Evolutionary conservation across 1,140 invertebrate genomes (phyloP).

Genomic region (Notospermus geniculatus): DNA sequence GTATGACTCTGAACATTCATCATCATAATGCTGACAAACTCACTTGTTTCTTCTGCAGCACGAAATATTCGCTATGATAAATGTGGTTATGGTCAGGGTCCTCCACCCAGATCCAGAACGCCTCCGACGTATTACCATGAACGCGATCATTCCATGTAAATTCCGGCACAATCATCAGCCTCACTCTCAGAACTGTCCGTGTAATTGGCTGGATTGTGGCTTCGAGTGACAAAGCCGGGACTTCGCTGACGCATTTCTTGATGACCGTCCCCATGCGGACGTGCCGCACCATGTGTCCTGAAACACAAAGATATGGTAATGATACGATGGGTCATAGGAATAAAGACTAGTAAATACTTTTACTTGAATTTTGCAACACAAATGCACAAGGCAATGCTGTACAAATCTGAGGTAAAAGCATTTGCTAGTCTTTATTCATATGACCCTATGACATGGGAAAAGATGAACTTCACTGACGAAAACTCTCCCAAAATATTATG

Average conservation of each 20-base stretch:
- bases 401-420: too few species aligned
- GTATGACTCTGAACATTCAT: too few species aligned
- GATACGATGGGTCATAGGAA: too few species aligned
- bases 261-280: conserved; percentile 72
- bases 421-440: too few species aligned
- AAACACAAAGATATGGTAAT: too few species aligned
- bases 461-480: too few species aligned
- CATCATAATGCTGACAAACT: too few species aligned
- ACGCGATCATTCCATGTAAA: conserved; percentile 66
- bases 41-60: conserved; percentile 84
- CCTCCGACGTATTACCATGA: conserved; percentile 83
- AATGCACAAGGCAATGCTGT: too few species aligned
- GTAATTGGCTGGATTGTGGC: conserved; percentile 92
- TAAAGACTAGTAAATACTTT: too few species aligned
- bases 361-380: too few species aligned
- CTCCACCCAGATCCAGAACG: conserved; percentile 98
- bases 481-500: too few species aligned
- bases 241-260: conserved; percentile 80
- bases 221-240: conserved; percentile 81
- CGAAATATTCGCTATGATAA: conserved; percentile 93
- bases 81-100: conserved; percentile 91
- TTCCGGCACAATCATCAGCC: conserved; percentile 74
- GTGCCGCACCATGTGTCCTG: conserved; percentile 74
- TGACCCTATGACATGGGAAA: too few species aligned
- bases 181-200: conserved; percentile 80